A percentile compares a stretch with the other conserved stretches of the same genome.
phyloP scores from a whole-genome alignment of 2,888 invertebrate species.

The Phaedon cochleariae region DNA sequence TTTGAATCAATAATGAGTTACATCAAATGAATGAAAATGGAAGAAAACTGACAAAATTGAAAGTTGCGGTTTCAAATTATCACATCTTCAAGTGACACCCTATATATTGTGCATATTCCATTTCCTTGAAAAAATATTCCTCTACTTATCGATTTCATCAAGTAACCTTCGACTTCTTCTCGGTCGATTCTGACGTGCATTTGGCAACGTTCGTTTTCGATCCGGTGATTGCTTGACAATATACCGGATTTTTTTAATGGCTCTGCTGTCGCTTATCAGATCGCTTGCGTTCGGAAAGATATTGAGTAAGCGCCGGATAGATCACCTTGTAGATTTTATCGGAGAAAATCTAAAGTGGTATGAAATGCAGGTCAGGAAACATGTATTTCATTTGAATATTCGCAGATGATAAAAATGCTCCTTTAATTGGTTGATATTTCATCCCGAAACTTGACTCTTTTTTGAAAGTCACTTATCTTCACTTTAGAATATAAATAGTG shows the following conservation, averaged over 20 bases:
- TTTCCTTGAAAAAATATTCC: too few species aligned
- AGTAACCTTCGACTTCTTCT: not conserved
- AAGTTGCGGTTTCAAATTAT: too few species aligned
- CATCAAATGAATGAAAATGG: too few species aligned
- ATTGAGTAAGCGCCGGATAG: not conserved
- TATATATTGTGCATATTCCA: too few species aligned
- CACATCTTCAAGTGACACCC: too few species aligned
- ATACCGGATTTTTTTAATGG: not conserved
- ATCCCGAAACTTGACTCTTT: too few species aligned
- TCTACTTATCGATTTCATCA: too few species aligned
- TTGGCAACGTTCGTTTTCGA: not conserved
- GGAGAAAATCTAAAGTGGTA: not conserved
- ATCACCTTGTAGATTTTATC: not conserved
- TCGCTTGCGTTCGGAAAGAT: not conserved
- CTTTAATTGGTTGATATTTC: too few species aligned
- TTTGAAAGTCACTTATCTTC: too few species aligned
- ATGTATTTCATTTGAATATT: not conserved
- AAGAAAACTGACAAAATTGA: too few species aligned
- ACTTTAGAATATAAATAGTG: too few species aligned
- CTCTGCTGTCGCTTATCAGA: not conserved
- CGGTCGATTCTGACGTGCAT: not conserved
- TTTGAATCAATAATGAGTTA: too few species aligned
- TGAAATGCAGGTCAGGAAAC: not conserved
- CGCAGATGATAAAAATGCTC: not conserved
- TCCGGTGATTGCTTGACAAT: not conserved